Percentiles rank a stretch among this genome's conserved stretches.
phyloP scores from a whole-genome alignment of 2,888 invertebrate genomes.

The Bembecia ichneumoniformis region DNA sequence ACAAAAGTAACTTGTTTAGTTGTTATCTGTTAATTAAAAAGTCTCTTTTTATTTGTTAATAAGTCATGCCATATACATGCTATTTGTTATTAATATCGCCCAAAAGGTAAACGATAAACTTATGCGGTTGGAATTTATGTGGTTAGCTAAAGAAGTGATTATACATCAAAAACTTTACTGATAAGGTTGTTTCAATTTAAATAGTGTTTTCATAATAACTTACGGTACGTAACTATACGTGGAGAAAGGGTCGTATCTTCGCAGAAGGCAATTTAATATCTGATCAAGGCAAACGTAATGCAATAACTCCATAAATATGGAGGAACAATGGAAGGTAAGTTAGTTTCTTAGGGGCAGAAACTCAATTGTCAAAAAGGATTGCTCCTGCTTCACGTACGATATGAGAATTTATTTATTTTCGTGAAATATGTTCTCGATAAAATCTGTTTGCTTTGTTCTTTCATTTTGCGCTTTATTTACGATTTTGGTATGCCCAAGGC shows the following conservation, averaged over 20 bases:
- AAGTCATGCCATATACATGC: too few species aligned
- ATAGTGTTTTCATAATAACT: not conserved
- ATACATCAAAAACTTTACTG: conserved; percentile 18
- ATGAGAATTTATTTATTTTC: conserved; percentile 19
- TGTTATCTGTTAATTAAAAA: too few species aligned
- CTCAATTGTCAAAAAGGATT: conserved; percentile 53
- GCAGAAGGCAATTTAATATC: conserved; percentile 54
- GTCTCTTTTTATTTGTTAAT: too few species aligned
- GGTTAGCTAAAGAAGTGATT: too few species aligned
- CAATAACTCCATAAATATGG: conserved; percentile 60
- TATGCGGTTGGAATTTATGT: too few species aligned
- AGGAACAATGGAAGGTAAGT: conserved; percentile 61
- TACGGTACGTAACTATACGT: conserved; percentile 12
- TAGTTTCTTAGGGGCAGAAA: conserved; percentile 55
- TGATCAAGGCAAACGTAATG: conserved; percentile 55
- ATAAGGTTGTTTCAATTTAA: conserved; percentile 18
- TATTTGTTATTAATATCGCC: too few species aligned
- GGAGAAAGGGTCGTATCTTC: conserved; percentile 39
- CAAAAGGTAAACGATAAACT: too few species aligned
- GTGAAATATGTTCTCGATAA: not conserved
- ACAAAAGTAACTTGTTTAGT: too few species aligned
- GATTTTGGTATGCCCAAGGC: not conserved
- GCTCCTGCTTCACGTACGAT: conserved; percentile 29
- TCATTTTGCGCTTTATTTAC: not conserved
- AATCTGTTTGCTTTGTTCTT: not conserved